Evolutionary conservation across 2,888 invertebrate genomes (phyloP).

Genomic region (Helleia helle): DNA sequence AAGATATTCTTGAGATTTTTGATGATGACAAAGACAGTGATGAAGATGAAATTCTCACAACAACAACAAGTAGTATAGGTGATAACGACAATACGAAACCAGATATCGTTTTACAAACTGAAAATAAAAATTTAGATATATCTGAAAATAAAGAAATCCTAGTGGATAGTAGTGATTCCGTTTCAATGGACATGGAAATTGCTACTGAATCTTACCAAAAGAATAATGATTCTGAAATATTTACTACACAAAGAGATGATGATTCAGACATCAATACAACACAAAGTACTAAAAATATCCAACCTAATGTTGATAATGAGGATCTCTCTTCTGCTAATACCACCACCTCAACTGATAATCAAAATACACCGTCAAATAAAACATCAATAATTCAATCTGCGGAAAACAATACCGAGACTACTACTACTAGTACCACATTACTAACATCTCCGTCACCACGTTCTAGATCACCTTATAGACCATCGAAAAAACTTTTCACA

Average conservation of each 20-base stretch:
- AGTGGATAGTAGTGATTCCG: background rate
- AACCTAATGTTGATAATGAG: background rate
- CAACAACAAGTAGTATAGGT: background rate
- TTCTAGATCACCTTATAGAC: conserved; percentile 52
- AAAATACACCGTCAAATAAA: conserved; percentile 11
- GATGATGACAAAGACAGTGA: conserved; percentile 9
- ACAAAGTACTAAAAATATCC: background rate
- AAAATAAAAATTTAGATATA: conserved; percentile 33
- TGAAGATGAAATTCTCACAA: background rate
- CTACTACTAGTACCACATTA: conserved; percentile 41
- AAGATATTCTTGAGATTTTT: background rate
- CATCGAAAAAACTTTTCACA: conserved; percentile 50
- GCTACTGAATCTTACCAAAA: background rate
- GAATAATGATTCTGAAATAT: background rate
- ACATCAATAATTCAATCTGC: conserved; percentile 10
- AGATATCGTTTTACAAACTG: conserved; percentile 33
- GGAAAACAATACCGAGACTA: conserved; percentile 29
- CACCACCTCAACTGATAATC: background rate
- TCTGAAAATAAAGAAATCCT: conserved; percentile 30
- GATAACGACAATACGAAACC: conserved; percentile 24
- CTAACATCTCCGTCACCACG: conserved; percentile 33
- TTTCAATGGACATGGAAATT: background rate
- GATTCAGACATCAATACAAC: background rate
- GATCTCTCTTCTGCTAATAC: background rate
- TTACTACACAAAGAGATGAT: background rate